Evolutionary conservation across 2,888 invertebrate genomes (phyloP), one percentile per base, ranked within the genome.

Genomic region (Esperia sulphurella): DNA sequence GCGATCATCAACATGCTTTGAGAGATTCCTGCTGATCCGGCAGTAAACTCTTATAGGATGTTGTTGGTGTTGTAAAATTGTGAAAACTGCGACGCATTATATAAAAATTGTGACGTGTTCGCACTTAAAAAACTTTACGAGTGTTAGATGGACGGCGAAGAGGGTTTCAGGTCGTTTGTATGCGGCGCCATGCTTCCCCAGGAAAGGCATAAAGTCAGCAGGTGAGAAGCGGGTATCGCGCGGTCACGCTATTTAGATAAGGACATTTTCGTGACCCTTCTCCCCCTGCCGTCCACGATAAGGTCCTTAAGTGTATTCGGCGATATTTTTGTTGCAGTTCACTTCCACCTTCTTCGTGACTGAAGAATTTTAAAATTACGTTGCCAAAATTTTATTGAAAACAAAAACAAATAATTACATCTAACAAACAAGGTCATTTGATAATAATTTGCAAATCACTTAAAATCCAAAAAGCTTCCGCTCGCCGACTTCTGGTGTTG

Each of bases 241-340:
- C 82, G 84, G 84, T 82, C 84, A 83, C 75, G 79, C 82, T 81
- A 79, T 87, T 88, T 85, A 87, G 86, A 88, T 88, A 87, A 86
- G 82, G 71, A 68, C 66, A 71, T 74, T 78, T 69, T 76, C 75
- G 73, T 78, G 81, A 79, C 81, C 81, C 75, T 74, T 71, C 73
- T 52, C 63, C 70, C 65, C 68, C 66, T 68, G 57, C 21, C 35
- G n/a, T 35, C 35, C 58, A 49, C 77, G 76, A 80, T 81, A 80
- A 80, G 65, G 66, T 60, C 59, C 57, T 57, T 60, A 67, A 65
- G 66, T 69, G 65, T 66, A 72, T 63, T 60, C 64, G 63, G 56
- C 63, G 63, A 57, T 65, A 70, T 65, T 71, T 21, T 65, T 68
- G 65, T 65, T 65, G 58, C 61, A 62, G 52, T 50, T 51, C n/a